Base-by-base conservation (phyloP, 2,888 invertebrate species). In the Lasioglossum zephyrum region DNA sequence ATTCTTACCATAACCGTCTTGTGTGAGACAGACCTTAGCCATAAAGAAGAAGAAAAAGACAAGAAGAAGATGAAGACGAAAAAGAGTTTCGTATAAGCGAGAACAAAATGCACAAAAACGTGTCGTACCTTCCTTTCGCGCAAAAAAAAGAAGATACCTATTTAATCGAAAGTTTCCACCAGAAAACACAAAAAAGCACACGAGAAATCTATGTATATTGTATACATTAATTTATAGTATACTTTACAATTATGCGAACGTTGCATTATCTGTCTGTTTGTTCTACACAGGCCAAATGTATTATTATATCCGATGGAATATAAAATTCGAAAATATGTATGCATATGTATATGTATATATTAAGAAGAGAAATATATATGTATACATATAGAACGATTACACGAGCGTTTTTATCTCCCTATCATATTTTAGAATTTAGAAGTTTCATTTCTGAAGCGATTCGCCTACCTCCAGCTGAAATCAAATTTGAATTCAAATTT, bases 221-320 rank as follows among this genome's bases (percentile, higher is more conserved):
- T 89, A 91, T 92, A 90, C 87, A 92, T 92, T 90, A 89, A 93
- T 93, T 92, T 91, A 91, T 92, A 92, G 90, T 93, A 92, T 92
- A 93, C 92, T 91, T 92, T 92, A 91, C 93, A 92, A 92, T 92
- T 93, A 92, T 91, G 91, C 90, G 88, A 92, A 92, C 91, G 93
- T 93, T 93, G 92, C 94, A 93, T 93, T 93, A 92, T 93, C 92
- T 93, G 93, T 94, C 90, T 94, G 93, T 93, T 93, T 92, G 93
- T 93, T 94, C 93, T 93, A 93, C 92, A 91, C 94, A 93, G 93
- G 92, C 94, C 93, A 93, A 93, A 92, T 93, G 92, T 94, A 94
- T 93, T 92, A 93, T 94, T 94, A 93, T 94, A 94, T 94, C 93
- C 93, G 93, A 92, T 93, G 93, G 91, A 92, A 91, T 92, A 94